Conservation (phyloP, 2,797 vertebrate genomes). For the Poeciliopsis infans region DNA sequence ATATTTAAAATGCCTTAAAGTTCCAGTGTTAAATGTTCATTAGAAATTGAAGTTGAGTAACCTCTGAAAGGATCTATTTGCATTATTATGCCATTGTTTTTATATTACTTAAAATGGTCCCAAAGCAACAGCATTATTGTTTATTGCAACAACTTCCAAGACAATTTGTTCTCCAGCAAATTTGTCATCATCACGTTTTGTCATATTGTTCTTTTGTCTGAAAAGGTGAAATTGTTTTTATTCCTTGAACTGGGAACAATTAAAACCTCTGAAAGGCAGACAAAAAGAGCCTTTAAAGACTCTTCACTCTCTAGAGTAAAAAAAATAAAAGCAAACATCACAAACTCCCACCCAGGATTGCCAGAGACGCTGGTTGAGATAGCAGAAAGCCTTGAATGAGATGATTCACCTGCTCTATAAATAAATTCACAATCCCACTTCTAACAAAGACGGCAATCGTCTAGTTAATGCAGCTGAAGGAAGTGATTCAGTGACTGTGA, state of each 20-base stretch:
- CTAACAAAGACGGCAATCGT: conserved; percentile 59
- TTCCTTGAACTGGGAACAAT: conserved; percentile 9
- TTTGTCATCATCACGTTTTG: not conserved
- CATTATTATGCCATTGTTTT: too few relatives aligned
- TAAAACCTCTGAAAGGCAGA: not conserved
- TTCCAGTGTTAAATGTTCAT: too few relatives aligned
- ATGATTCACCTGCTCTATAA: conserved; percentile 71
- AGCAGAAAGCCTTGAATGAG: conserved; percentile 46
- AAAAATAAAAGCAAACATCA: conserved; percentile 8
- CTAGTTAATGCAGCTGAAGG: conserved; percentile 53
- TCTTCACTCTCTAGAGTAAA: not conserved
- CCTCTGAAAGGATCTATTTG: too few relatives aligned
- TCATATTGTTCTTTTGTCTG: not conserved
- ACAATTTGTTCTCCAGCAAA: too few relatives aligned
- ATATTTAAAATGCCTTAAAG: too few relatives aligned
- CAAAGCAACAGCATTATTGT: too few relatives aligned
- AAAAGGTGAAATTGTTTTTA: not conserved
- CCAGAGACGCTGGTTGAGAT: conserved; percentile 32
- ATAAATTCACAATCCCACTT: conserved; percentile 68
- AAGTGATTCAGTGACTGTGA: conserved; percentile 71
- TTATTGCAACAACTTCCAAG: too few relatives aligned
- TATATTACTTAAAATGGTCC: too few relatives aligned
- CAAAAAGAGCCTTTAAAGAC: not conserved
- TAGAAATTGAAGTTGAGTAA: too few relatives aligned
- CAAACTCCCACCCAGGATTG: conserved; percentile 21